Conservation (phyloP, 2,113 vertebrate species). For the Poecilia latipinna region DNA sequence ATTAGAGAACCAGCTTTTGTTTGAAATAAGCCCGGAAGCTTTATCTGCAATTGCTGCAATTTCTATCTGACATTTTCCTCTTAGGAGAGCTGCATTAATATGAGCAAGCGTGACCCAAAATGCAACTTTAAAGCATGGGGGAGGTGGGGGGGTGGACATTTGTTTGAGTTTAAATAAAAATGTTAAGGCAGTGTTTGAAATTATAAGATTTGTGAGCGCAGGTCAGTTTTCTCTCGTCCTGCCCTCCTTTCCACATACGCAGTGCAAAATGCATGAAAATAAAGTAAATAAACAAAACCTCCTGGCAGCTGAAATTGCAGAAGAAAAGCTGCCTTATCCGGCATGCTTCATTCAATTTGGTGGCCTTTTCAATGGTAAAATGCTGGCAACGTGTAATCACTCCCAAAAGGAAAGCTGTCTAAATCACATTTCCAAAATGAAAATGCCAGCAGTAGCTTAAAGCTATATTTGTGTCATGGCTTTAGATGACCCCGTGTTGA, state of each 20-base stretch:
- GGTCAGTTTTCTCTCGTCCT: constrained; percentile 30
- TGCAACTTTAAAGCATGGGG: constrained; percentile 1
- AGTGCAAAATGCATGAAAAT: neutral
- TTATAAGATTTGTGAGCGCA: constrained; percentile 23
- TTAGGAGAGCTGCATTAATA: constrained; percentile 14
- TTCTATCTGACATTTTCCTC: constrained; percentile 36
- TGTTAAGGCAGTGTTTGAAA: constrained; percentile 22
- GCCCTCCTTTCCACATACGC: constrained; percentile 17
- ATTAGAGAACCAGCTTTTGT: constrained; percentile 62
- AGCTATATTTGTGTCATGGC: constrained; percentile 72
- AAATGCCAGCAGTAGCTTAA: constrained; percentile 75
- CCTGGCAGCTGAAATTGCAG: constrained; percentile 54
- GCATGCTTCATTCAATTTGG: constrained; percentile 62
- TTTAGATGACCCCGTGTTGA: constrained; percentile 64
- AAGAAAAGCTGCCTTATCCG: constrained; percentile 57
- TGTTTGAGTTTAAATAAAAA: constrained; percentile 6
- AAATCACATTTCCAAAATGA: constrained; percentile 59
- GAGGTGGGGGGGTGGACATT: neutral
- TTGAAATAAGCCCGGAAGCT: constrained; percentile 59
- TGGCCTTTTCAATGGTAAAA: constrained; percentile 72
- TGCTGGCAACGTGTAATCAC: constrained; percentile 66
- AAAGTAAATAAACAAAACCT: constrained; percentile 32
- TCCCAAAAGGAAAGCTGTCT: constrained; percentile 59
- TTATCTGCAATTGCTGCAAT: constrained; percentile 52
- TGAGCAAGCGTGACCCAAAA: neutral